phyloP scores from a whole-genome alignment of 2,797 vertebrate species.

The Podargus strigoides region DNA sequence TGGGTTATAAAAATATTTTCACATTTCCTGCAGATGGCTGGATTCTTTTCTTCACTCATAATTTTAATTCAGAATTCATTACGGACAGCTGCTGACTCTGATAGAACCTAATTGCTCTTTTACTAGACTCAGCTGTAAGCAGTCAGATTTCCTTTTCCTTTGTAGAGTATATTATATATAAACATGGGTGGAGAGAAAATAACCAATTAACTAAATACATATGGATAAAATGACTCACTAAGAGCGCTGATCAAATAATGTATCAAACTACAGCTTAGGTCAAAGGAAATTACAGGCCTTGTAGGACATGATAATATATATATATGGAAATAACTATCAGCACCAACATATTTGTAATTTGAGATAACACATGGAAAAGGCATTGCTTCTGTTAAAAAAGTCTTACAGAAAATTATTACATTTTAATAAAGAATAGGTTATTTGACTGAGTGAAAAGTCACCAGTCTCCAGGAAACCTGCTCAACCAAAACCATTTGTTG shows the following conservation, averaged over 20 bases:
- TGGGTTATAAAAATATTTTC: slow-evolving; percentile 80
- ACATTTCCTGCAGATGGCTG: slow-evolving; percentile 79
- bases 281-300: slow-evolving; percentile 73
- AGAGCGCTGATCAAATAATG: slow-evolving; percentile 71
- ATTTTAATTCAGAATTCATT: slow-evolving; percentile 80
- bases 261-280: slow-evolving; percentile 70
- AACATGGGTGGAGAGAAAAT: slow-evolving; percentile 70
- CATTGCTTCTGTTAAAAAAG: slow-evolving; percentile 1
- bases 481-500: not conserved
- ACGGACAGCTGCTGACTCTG: slow-evolving; percentile 79
- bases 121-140: slow-evolving; percentile 73
- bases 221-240: slow-evolving; percentile 71
- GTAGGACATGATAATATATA: slow-evolving; percentile 67
- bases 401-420: slow-evolving; percentile 15
- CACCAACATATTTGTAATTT: slow-evolving; percentile 48
- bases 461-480: not conserved
- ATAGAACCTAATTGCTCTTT: slow-evolving; percentile 76
- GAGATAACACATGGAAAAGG: slow-evolving; percentile 37
- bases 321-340: slow-evolving; percentile 67
- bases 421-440: slow-evolving; percentile 31
- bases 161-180: slow-evolving; percentile 70
- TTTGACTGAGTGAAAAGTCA: not conserved
- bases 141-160: slow-evolving; percentile 72
- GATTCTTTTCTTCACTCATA: slow-evolving; percentile 75
- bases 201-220: slow-evolving; percentile 76